Evolutionary conservation across 2,888 invertebrate genomes (phyloP), one percentile per base, ranked within the genome.

Genomic region (Athetis lepigone): DNA sequence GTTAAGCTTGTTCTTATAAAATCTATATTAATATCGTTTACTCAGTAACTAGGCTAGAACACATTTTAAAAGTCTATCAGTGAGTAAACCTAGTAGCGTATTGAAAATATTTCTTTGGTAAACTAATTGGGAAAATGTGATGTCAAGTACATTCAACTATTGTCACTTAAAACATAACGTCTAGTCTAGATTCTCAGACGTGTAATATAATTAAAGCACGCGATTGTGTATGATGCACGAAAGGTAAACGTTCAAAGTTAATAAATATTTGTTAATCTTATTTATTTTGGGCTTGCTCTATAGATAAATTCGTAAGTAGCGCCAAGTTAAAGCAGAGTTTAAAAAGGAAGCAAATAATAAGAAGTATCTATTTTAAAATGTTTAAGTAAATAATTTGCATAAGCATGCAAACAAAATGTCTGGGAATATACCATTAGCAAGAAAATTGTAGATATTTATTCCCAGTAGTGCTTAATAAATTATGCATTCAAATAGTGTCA

Each of bases 401-500:
- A 11, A 37, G 5, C n/a, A 16, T 7, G 37, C n/a, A 37, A 37
- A 37, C n/a, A n/a, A n/a, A 13, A 11, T 33, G 19, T 25, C 37
- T 29, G 13, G 13, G 47, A 43, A 69, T 69, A 43, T 57, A 47
- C 39, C 18, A 45, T 36, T 11, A 23, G 7, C 45, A n/a, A 50
- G 33, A 47, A 49, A 49, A 43, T 43, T 33, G n/a, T 43, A 33
- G 13, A 42, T 7, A 33, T 37, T 16, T 40, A 23, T 50, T 46
- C 18, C 27, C 23, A 62, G 56, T 45, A 40, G 7, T 47, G 18
- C 23, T 16, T 21, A 27, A 49, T 25, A 56, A 70, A 61, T 56
- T 61, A 36, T 25, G 25, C 43, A 43, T 52, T 42, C 45, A 42
- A 62, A 65, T 61, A 65, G 36, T 66, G 63, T 66, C 42, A 52